phyloP scores from a whole-genome alignment of 2,888 invertebrate species.

The Gymnocheta viridis region DNA sequence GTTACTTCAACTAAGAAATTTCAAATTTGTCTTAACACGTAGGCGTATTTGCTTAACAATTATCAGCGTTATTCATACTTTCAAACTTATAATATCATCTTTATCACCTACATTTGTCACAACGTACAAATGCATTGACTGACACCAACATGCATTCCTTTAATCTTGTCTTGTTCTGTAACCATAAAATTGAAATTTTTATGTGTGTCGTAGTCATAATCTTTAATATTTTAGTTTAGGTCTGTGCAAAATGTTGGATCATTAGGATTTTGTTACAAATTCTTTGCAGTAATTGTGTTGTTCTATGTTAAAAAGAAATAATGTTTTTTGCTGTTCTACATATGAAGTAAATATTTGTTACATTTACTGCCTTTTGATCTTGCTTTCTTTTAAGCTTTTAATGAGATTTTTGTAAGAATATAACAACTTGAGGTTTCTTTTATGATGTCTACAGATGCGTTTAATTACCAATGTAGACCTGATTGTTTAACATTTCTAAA shows the following conservation, averaged over 20 bases:
- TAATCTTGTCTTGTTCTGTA: neutral
- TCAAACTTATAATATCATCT: neutral
- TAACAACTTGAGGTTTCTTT: neutral
- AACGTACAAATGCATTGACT: neutral
- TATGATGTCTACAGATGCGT: neutral
- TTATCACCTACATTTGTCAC: neutral
- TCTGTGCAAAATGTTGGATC: neutral
- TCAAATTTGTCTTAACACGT: neutral
- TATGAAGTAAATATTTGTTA: slow-evolving; percentile 12
- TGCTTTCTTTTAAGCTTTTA: neutral
- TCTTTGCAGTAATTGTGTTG: neutral
- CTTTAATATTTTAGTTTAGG: neutral
- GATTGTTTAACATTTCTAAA: slow-evolving; percentile 1
- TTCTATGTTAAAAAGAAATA: neutral
- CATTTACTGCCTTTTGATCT: neutral
- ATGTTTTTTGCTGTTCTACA: slow-evolving; percentile 18
- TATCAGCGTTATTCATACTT: neutral
- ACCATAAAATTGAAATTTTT: neutral
- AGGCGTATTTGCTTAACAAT: neutral
- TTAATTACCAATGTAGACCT: slow-evolving; percentile 6
- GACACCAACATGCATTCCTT: neutral
- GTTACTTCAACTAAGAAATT: neutral
- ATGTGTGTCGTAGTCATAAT: neutral
- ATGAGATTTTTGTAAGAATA: neutral
- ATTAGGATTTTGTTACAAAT: neutral